Conservation (phyloP, 2,797 vertebrate species). For the Masticophis lateralis region DNA sequence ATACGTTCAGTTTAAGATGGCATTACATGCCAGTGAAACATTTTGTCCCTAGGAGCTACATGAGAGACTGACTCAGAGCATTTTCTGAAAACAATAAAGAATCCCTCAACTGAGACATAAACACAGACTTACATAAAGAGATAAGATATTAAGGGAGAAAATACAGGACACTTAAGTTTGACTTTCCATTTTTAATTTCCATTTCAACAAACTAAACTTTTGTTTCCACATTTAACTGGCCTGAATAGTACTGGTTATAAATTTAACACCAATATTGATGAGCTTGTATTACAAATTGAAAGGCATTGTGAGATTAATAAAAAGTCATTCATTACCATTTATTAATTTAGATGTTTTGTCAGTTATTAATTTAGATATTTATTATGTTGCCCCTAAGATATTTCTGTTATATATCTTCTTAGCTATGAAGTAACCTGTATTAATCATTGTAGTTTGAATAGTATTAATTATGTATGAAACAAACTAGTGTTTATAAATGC, state of each 20-base stretch:
- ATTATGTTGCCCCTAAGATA: not conserved
- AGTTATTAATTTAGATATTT: constrained; percentile 20
- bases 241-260: not conserved
- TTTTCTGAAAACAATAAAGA: not conserved
- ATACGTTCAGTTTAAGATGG: not conserved
- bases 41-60: not conserved
- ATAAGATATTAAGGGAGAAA: not conserved
- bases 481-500: constrained; percentile 5
- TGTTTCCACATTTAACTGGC: not conserved
- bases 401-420: constrained; percentile 19
- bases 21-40: not conserved
- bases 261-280: constrained; percentile 12
- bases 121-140: not conserved
- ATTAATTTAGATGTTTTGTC: constrained; percentile 13
- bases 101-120: not conserved
- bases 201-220: not conserved
- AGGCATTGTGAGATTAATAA: constrained; percentile 10
- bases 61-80: not conserved
- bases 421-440: not conserved
- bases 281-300: not conserved
- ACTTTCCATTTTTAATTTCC: not conserved
- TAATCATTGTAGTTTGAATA: constrained; percentile 14
- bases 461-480: constrained; percentile 14
- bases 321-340: constrained; percentile 17
- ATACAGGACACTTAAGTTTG: not conserved